Evolutionary conservation across 2,113 vertebrate genomes (phyloP), one percentile per base, ranked within the genome.

Genomic region (Bucco capensis): DNA sequence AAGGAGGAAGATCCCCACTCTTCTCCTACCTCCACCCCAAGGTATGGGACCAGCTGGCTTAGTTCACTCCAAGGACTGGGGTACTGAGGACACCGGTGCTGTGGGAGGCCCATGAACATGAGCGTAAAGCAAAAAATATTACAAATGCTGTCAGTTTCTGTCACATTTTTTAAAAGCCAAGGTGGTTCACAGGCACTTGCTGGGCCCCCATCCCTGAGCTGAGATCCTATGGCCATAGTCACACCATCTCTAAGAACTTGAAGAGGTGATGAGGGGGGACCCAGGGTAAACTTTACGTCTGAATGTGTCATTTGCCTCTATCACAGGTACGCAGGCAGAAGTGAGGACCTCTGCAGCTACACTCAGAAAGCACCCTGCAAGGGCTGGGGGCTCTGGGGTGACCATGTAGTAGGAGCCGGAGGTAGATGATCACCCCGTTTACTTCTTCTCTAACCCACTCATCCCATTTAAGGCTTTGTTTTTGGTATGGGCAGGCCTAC

Each of bases 91-190:
- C 75, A 57, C 6, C 12, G 3, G 19, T 5, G 9, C 27, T 60
- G 56, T 2, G 7, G 24, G 10, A 65, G 35, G 19, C 22, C 69
- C 16, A 28, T 47, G 44, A 62, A 54, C 22, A 21, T 5, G 2
- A 78, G 12, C 24, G 27, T 44, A 92, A 73, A 19, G 1, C 12
- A 61, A 38, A 78, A 12, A 2, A 46, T 21, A 33, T 40, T 17
- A 15, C 28, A 44, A 23, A 18, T 57, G 12, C 10, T 6, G 2
- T 15, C 6, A 5, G 9, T 71, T 81, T 62, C n/a, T 4, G 8
- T 15, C n/a, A 33, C 2, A 13, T 51, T 89, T 66, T 27, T 0
- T 0, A 82, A 82, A 79, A 38, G 1, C 6, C 2, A 0, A 7
- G 5, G 8, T 69, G 44, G 12, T 18, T 60, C 6, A 46, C 10